Evolutionary conservation across 2,888 invertebrate genomes (phyloP).

Genomic region (Eristalis pertinax): DNA sequence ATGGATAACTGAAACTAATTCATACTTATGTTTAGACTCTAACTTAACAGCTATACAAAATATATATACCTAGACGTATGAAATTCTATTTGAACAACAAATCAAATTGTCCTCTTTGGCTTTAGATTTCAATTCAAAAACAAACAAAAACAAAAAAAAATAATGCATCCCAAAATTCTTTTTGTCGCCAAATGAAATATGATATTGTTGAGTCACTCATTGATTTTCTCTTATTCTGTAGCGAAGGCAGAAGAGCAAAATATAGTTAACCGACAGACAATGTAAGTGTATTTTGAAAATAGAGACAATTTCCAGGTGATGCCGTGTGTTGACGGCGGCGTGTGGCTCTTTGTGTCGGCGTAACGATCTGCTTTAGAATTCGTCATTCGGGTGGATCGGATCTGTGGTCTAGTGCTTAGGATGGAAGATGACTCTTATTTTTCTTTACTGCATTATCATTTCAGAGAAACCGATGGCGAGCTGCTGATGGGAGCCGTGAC

Average conservation of each 20-base stretch:
- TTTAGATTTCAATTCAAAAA: not conserved
- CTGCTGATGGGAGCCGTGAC: too few relatives aligned
- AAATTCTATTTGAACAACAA: not conserved
- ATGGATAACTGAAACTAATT: slow-evolving; percentile 33
- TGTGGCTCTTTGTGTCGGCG: not conserved
- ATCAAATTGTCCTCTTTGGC: not conserved
- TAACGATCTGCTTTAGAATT: not conserved
- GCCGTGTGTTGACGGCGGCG: too few relatives aligned
- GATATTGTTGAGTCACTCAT: not conserved
- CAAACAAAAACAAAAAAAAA: not conserved
- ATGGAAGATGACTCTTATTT: not conserved
- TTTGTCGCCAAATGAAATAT: not conserved
- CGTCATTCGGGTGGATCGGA: not conserved
- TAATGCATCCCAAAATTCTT: too few relatives aligned
- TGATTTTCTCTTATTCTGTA: not conserved
- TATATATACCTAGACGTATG: slow-evolving; percentile 17
- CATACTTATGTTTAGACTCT: slow-evolving; percentile 32
- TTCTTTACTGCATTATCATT: not conserved
- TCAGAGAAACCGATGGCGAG: not conserved
- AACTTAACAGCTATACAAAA: slow-evolving; percentile 18
- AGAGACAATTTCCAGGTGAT: not conserved
- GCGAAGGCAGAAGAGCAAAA: not conserved
- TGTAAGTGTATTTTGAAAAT: not conserved
- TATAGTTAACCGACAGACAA: not conserved
- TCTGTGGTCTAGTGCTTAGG: not conserved